Base-by-base conservation (phyloP, 92 coral and sea anemone genomes). In the Chrysogorgia sp. region DNA sequence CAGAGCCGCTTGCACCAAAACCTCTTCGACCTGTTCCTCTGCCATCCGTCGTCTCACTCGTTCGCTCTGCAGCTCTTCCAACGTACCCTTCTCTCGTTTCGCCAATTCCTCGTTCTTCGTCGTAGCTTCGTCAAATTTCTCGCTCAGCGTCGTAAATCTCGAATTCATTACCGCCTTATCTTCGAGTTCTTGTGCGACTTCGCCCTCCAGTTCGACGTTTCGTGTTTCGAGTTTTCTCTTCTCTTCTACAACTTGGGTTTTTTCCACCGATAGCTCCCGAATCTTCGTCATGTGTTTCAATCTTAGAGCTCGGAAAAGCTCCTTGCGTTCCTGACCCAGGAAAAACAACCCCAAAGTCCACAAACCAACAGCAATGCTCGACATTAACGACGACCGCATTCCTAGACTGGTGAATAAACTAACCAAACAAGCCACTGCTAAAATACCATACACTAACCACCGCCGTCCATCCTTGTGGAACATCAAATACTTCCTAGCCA, bases 241-340 rank as follows among this genome's bases (percentile, higher is more conserved):
- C 60, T 89, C 63, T 30, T 85, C 90, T 58, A 80, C 43, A 24
- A 92, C 87, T 23, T 86, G 81, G 32, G 81, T 78, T 31, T 71
- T 87, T 76, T 87, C 88, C 40, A 77, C 90, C 12, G 86, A 23
- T 17, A 94, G 74, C 24, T 85, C 90, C 81, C 74, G 92, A 71
- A 37, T 82, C 47, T 41, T 80, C 80, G 75, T 92, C 86, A 72
- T 75, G 93, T 15, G 85, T 72, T 75, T 92, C 87, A 47, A 87
- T 88, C 30, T 89, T 82, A 32, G 85, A 84, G 8, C 80, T 93
- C 43, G 87, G 84, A 74, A 92, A 83, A 85, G 90, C 91, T 74
- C 85, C 13, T 91, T 59, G 86, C 97, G 69, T 90, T 71, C 78
- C 7, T 48, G 47, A 41, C 78, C 50, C 25, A 71, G 64, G 20